A percentile compares a stretch with the other conserved stretches of the same genome.
Evolutionary conservation across 2,888 invertebrate genomes (phyloP).

Genomic region (Hetaerina titia): DNA sequence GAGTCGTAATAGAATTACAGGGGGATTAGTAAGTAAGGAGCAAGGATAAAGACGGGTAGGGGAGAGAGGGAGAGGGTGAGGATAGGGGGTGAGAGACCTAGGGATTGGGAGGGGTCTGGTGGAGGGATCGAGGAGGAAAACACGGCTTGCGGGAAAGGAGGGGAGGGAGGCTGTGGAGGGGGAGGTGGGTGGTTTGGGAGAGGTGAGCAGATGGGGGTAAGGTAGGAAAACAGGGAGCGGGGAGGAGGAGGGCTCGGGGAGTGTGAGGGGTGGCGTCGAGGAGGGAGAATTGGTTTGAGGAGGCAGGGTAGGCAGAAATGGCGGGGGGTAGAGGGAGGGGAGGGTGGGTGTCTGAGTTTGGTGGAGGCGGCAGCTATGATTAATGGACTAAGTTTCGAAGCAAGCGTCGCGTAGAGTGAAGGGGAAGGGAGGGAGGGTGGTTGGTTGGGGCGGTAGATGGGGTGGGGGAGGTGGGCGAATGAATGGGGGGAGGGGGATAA

Average conservation of each 20-base stretch:
- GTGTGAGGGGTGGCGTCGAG: neutral
- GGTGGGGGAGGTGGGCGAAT: neutral
- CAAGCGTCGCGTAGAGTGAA: slow-evolving; percentile 54
- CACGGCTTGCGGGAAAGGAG: neutral
- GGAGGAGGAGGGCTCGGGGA: neutral
- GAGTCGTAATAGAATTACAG: slow-evolving; percentile 66
- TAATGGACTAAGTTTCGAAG: slow-evolving; percentile 66
- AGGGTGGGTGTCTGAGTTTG: slow-evolving; percentile 31
- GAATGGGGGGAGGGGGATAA: slow-evolving; percentile 3
- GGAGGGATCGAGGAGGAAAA: neutral
- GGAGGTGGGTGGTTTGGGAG: neutral
- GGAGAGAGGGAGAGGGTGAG: neutral
- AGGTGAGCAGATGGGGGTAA: slow-evolving; percentile 44
- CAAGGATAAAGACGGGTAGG: slow-evolving; percentile 43
- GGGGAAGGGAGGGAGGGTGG: slow-evolving; percentile 18
- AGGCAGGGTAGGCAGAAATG: neutral
- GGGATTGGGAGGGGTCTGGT: neutral
- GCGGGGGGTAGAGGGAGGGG: neutral
- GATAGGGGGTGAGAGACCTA: neutral
- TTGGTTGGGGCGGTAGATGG: neutral
- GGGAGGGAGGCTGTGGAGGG: neutral
- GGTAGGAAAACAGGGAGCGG: neutral
- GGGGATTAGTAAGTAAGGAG: slow-evolving; percentile 66
- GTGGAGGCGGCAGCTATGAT: slow-evolving; percentile 64
- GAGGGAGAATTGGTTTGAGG: slow-evolving; percentile 37